Base-by-base conservation (phyloP, 2,113 vertebrate genomes). In the Eulemur macaco region DNA sequence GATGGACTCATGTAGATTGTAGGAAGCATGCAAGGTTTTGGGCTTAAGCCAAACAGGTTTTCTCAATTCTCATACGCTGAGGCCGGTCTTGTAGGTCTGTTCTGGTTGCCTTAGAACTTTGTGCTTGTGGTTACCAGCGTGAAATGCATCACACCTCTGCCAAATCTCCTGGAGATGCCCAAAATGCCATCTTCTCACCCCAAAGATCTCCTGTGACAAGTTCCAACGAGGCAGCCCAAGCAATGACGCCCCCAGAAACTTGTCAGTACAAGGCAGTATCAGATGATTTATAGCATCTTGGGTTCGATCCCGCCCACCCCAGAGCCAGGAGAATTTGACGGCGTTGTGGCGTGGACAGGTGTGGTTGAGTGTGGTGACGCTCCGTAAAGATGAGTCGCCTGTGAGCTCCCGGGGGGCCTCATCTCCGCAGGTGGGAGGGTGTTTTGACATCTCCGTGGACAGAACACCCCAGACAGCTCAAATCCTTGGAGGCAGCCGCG, bases 321-420 rank as follows among this genome's bases (percentile, higher is more conserved):
- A 69, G 95, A 80, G 92, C 74, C 95, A 81, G 96, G 97, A 86
- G 95, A 27, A 74, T 20, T 80, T 97, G 96, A 39, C 92, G 58
- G 86, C 77, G 96, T 88, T 78, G 82, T 69, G 86, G 64, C 37
- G 47, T 34, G 52, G n/a, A 39, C 66, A 91, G 58, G 58, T 66
- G 86, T 95, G 94, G 96, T 66, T 82, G 25, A 94, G 45, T 89
- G 78, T 81, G n/a, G 94, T 42, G 31, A 92, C 17, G 45, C 91
- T 42, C 93, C 56, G 89, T 96, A 91, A 95, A 84, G 50, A 37
- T 63, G 87, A 39, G 96, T 96, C 83, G 47, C 95, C 96, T 17
- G 94, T 52, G 27, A 92, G 23, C 34, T 76, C 39, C 25, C 7
- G 20, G 27, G 45, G 45, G 45, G 9, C 25, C 86, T 87, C 90